Base-by-base conservation (phyloP, 2,113 vertebrate species). In the Macquaria australasica region DNA sequence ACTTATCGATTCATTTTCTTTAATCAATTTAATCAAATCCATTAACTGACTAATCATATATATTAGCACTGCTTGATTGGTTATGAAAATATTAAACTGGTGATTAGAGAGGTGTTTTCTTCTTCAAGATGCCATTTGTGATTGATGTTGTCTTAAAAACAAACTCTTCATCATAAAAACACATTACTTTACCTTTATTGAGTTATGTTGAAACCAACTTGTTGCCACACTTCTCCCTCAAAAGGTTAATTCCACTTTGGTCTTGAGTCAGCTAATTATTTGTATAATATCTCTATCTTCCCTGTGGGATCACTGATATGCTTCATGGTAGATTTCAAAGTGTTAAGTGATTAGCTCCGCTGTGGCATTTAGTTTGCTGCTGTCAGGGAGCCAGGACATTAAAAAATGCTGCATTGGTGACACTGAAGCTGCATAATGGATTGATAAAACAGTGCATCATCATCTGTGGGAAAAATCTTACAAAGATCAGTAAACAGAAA, bases 361-460 rank as follows among this genome's bases (percentile, higher is more conserved):
- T 11, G 45, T 78, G 78, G 45, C 63, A 66, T 85, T 85, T 66
- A 28, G 39, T 43, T 70, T 41, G 59, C 56, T 58, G 7, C 75
- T 67, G 56, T 78, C 78, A 70, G n/a, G 20, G 23, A 62, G 68
- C 73, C 66, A 71, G 56, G 39, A 45, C 51, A n/a, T 70, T 78
- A 51, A 68, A 51, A 70, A 75, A 31, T 18, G 69, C 69, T 9
- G 41, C 69, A 16, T 75, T 31, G 1, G 31, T 41, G 21, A 75
- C 31, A n/a, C 63, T 16, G 62, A 20, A 43, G 51, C 39, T 74
- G 58, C 18, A 81, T 39, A 31, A 77, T 56, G 23, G 55, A 41
- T 21, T 37, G 43, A 59, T 69, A 45, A 77, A 76, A 34, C 59
- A 0, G 59, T 5, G 20, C 2, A 25, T 66, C 69, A 21, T 72